Evolutionary conservation across 2,113 vertebrate genomes (phyloP), one percentile per base, ranked within the genome.

Genomic region (Pteronura brasiliensis): DNA sequence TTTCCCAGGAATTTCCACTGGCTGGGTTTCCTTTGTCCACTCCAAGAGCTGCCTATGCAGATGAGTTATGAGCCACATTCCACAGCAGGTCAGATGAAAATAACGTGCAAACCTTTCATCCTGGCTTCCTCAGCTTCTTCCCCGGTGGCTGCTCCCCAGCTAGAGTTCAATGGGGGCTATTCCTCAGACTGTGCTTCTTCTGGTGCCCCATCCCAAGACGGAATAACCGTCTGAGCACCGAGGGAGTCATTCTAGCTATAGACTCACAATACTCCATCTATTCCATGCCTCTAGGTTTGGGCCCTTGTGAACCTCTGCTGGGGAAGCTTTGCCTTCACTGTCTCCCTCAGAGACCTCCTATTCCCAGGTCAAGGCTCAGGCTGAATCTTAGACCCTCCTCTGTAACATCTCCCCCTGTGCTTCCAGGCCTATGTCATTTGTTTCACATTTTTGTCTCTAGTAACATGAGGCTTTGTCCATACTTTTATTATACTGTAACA

Each of bases 1-100:
- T 96, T 97, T 96, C 97, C 95, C 88, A 97, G 93, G 92, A 96
- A 97, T 93, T 97, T 93, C 92, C 65, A 95, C 57, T 76, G 95
- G 80, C 95, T 92, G 49, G 39, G n/a, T 80, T 96, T 96, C 63
- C 90, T 96, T 81, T 92, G 90, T 92, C 79, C 63, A 77, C 12
- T 67, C 81, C 36, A 88, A 42, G 57, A 81, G 80, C 90, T 97
- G 74, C 59, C 86, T 63, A 44, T 90, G 63, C 31, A 79, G 65
- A 95, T 89, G 59, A 96, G 13, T 92, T 97, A 94, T 76, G 57
- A 96, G 49, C 72, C 77, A 61, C 85, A 95, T 95, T 95, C 84
- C 93, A 95, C 3, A 94, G 34, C 80, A 94, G 77, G 65, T 83
- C 76, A 92, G 81, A 84, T 67, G 49, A 63, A 92, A 96, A 67